Evolutionary conservation across 2,797 vertebrate species (phyloP).

Genomic region (Mallotus villosus): DNA sequence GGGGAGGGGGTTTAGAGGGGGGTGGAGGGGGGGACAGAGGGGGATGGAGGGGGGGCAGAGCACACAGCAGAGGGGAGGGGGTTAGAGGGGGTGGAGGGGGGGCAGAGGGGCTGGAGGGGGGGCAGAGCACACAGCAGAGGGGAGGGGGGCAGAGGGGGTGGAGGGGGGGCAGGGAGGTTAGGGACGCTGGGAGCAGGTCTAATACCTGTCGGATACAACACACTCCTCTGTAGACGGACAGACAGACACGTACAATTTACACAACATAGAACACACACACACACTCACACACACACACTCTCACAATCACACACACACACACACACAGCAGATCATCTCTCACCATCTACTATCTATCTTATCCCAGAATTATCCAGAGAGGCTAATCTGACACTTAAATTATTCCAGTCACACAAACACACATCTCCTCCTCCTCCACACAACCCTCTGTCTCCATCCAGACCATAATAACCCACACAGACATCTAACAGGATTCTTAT

Average conservation of each 20-base stretch:
- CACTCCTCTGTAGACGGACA: no score
- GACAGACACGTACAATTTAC: no score
- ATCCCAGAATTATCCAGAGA: conserved; percentile 11
- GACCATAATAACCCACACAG: conserved; percentile 31
- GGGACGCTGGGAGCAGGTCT: conserved; percentile 16
- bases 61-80: conserved; percentile 53
- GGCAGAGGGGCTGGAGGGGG: conserved; percentile 82
- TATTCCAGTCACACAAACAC: conserved; percentile 4
- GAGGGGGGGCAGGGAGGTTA: conserved; percentile 1
- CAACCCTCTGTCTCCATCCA: conserved; percentile 14
- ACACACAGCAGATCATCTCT: neutral
- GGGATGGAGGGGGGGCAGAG: conserved; percentile 70
- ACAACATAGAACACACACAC: no score
- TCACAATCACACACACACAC: neutral
- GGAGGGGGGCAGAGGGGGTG: conserved; percentile 47
- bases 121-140: conserved; percentile 57
- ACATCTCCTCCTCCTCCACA: conserved; percentile 23
- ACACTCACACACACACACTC: neutral
- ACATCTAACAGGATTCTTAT: conserved; percentile 46
- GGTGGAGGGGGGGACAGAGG: no score
- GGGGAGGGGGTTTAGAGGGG: conserved; percentile 46
- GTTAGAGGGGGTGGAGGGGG: conserved; percentile 29
- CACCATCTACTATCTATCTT: neutral
- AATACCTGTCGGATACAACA: no score
- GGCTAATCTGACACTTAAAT: conserved; percentile 21